Evolutionary conservation across 2,113 vertebrate genomes (phyloP), one percentile per base, ranked within the genome.

Genomic region (Orycteropus afer): DNA sequence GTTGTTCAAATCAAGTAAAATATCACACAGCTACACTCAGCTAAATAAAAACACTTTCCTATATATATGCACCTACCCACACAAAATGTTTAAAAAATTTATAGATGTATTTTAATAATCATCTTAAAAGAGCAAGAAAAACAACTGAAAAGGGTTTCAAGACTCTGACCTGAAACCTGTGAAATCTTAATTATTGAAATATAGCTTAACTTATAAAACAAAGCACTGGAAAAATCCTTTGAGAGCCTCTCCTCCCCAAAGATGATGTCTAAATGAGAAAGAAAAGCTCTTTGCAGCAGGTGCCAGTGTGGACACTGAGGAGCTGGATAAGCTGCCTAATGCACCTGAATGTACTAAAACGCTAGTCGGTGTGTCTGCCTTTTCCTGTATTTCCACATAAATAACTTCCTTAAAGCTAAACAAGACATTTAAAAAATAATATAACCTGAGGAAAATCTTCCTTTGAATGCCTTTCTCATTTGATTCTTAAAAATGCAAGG

Each of bases 281-380:
- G 45, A 85, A 65, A 87, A 83, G 57, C 2, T 57, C 27, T 22
- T 53, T 29, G 93, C 97, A 96, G 94, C 90, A 97, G 97, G 79
- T 94, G 97, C 95, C 96, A 79, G 90, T 83, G 65, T 47, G 13
- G 2, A 61, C 83, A 61, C 40, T 87, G 87, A 40, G 29, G 40
- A 92, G 23, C 12, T 8, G 2, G 14, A 61, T 11, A 2, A 0
- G 32, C 23, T 8, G 37, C n/a, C n/a, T 55, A 53, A 53, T 2
- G 49, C 14, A 93, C 76, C 47, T 77, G 23, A 61, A 80, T 9
- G 10, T n/a, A 53, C 20, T 47, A 29, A 65, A 5, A 47, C 13
- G 55, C 37, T 47, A 79, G 47, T 27, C 32, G 47, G 5, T 65
- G 22, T 61, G 84, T 69, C 59, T 63, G 53, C 2, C 63, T 95